Conservation (phyloP, 92 coral and sea anemone genomes). For the Isaurus tuberculatus region DNA sequence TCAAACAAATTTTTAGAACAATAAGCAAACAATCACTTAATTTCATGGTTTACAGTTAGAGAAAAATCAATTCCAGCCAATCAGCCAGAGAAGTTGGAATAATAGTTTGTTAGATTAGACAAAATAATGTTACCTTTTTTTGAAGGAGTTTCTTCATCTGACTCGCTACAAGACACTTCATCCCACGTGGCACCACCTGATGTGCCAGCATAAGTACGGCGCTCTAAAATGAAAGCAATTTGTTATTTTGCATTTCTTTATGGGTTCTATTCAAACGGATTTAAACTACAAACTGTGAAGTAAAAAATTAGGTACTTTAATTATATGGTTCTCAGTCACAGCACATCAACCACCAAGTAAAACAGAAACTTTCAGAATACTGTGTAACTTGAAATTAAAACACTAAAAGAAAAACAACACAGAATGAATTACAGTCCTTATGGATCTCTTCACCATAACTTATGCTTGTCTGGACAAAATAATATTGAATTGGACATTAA, state of each 20-base stretch:
- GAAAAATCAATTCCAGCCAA: constrained; percentile 50
- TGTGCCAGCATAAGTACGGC: constrained; percentile 60
- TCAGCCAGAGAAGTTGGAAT: constrained; percentile 52
- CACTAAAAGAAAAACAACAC: constrained; percentile 56
- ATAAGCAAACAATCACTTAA: background rate
- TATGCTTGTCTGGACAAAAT: constrained; percentile 46
- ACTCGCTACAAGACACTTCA: constrained; percentile 54
- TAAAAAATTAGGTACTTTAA: constrained; percentile 46
- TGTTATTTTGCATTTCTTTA: constrained; percentile 54
- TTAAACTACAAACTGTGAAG: constrained; percentile 55
- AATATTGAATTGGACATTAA: constrained; percentile 50
- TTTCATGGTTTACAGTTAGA: constrained; percentile 33
- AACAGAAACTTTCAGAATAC: constrained; percentile 43
- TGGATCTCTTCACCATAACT: constrained; percentile 48
- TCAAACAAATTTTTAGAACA: constrained; percentile 40
- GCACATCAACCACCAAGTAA: constrained; percentile 56
- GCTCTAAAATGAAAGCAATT: constrained; percentile 62
- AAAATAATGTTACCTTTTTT: constrained; percentile 57
- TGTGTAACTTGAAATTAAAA: constrained; percentile 44
- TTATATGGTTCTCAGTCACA: constrained; percentile 61
- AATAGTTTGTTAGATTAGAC: constrained; percentile 52
- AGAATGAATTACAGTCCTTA: constrained; percentile 48
- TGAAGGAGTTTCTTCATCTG: constrained; percentile 62
- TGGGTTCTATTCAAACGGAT: background rate
- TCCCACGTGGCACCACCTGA: constrained; percentile 54